Evolutionary conservation across 2,797 vertebrate species (phyloP), one percentile per base, ranked within the genome.

Genomic region (Phoxinus dragarum): DNA sequence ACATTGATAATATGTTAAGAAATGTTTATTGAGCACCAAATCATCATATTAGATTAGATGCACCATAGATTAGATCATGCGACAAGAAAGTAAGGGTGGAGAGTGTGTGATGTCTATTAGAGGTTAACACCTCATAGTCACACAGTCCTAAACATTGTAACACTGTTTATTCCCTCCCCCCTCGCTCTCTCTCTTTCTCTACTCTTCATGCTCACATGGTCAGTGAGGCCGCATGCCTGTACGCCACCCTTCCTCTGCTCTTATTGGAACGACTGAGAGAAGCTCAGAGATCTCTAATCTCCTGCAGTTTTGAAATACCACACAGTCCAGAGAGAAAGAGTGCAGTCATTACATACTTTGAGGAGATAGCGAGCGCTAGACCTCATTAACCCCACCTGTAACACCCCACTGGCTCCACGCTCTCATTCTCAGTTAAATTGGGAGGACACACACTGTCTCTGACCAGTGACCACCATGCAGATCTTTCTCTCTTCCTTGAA

Each of bases 261-360:
- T 44, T 74, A 64, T 36, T 80, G 27, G 27, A 47, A 68, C 27
- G 42, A 31, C 77, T 74, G 36, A 44, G 86, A 54, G 81, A 80
- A 64, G 72, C 52, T 73, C 54, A 31, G 47, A 78, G 73, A 79
- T 93, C 93, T 94, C 78, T 95, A 94, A 1, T 92, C 86, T 80
- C 86, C 90, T 42, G 94, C 92, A 75, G 93, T 93, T 0, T 34
- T 89, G 85, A 94, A 91, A 72, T 95, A 93, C 0, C 93, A 88
- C 0, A 93, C 84, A 27, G 78, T 81, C 69, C 77, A 81, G 61
- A 47, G 52, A 75, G 81, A 56, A 42, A 47, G 38, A 44, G 56
- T 68, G 54, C 77, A 77, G 44, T 67, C 84, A 66, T 81, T 66
- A 23, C 38, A 78, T 52, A 38, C 49, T 82, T 73, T 71, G 66